phyloP scores from a whole-genome alignment of 2,888 invertebrate species.

The Heliconius cydno region DNA sequence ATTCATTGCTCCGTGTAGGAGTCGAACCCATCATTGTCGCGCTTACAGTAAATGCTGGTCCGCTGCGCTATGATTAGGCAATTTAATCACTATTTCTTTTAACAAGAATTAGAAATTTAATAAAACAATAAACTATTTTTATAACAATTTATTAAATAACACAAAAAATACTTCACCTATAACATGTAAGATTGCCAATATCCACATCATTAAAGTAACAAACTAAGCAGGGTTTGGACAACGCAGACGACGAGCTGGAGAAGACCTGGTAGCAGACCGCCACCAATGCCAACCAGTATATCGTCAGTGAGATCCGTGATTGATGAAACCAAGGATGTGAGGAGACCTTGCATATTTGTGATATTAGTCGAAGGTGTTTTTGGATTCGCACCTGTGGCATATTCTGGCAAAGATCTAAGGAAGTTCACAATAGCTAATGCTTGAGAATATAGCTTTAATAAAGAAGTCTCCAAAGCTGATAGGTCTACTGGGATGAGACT shows the following conservation, averaged over 20 bases:
- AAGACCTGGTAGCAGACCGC: conserved; percentile 69
- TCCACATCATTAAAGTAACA: conserved; percentile 58
- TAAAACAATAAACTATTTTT: neutral
- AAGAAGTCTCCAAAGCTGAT: conserved; percentile 72
- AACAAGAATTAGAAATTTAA: neutral
- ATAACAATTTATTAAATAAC: conserved; percentile 39
- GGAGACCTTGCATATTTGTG: conserved; percentile 64
- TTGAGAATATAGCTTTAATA: conserved; percentile 74
- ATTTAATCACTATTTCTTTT: no score
- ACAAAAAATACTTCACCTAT: conserved; percentile 29
- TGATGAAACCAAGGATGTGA: conserved; percentile 61
- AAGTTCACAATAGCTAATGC: conserved; percentile 77
- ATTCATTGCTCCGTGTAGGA: no score
- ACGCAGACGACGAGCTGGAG: conserved; percentile 69
- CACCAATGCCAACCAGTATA: conserved; percentile 66
- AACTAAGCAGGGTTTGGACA: conserved; percentile 62
- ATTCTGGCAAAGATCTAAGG: conserved; percentile 68
- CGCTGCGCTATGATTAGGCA: no score
- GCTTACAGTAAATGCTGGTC: no score
- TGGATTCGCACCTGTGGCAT: conserved; percentile 72
- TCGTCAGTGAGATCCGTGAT: conserved; percentile 71
- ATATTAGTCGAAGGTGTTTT: conserved; percentile 61
- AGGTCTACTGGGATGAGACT: conserved; percentile 74
- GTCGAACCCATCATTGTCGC: no score
- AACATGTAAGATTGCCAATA: conserved; percentile 46